Evolutionary conservation across 2,888 invertebrate genomes (phyloP).

Genomic region (Selenia dentaria): DNA sequence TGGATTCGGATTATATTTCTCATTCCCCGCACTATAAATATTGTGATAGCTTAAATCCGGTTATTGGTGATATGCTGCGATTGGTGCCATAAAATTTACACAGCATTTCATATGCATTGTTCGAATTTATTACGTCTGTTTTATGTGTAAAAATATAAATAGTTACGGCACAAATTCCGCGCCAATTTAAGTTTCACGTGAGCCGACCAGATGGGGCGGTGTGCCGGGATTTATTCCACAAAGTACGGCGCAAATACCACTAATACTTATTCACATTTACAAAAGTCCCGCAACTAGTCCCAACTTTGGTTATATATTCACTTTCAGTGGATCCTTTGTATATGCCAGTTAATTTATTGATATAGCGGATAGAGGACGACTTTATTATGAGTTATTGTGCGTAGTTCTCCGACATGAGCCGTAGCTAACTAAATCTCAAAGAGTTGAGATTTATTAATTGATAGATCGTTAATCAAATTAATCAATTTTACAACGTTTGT

Average conservation of each 20-base stretch:
- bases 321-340: slow-evolving; percentile 18
- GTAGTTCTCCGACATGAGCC: slow-evolving; percentile 23
- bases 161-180: slow-evolving; percentile 14
- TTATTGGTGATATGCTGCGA: background rate
- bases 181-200: slow-evolving; percentile 29
- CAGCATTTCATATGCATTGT: background rate
- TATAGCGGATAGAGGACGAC: slow-evolving; percentile 8
- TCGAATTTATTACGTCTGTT: slow-evolving; percentile 1
- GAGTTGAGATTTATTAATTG: background rate
- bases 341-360: slow-evolving; percentile 39
- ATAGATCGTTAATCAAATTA: background rate
- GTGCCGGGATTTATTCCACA: slow-evolving; percentile 26
- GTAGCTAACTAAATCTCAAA: background rate
- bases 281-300: slow-evolving; percentile 21
- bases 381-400: slow-evolving; percentile 18
- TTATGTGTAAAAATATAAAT: slow-evolving; percentile 16
- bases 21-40: background rate
- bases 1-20: background rate
- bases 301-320: slow-evolving; percentile 23
- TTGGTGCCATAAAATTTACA: background rate
- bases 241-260: slow-evolving; percentile 21
- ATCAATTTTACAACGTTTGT: too few relatives aligned
- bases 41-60: background rate
- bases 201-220: slow-evolving; percentile 25
- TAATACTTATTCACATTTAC: slow-evolving; percentile 25